These are phyloP conservation scores for Drosophila pseudoananassae DNA, from an alignment of 1,140 invertebrate genomes.

Conservation along the genomic window DNA sequence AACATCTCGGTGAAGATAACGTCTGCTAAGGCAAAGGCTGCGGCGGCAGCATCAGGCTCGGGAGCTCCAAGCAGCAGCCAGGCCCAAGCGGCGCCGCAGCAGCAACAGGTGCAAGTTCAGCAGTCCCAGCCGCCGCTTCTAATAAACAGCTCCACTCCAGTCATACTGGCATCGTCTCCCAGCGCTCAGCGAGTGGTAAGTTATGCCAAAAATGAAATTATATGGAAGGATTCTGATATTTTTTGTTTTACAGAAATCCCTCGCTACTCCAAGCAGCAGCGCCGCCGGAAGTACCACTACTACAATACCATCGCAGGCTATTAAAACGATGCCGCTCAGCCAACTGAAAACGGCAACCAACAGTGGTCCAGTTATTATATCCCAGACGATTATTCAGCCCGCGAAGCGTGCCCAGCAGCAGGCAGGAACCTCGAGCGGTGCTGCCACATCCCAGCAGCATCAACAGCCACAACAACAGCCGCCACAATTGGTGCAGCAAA, in stretches of 20 bases:
- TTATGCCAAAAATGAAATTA: not conserved
- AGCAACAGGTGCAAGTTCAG: slow-evolving; percentile 46
- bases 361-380: slow-evolving; percentile 80
- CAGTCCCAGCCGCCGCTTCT: slow-evolving; percentile 75
- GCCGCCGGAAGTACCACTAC: slow-evolving; percentile 50
- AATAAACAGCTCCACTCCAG: slow-evolving; percentile 80
- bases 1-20: slow-evolving; percentile 83
- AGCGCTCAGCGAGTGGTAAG: slow-evolving; percentile 69
- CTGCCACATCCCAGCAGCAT: slow-evolving; percentile 68
- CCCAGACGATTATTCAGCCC: slow-evolving; percentile 81
- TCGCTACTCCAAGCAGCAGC: slow-evolving; percentile 50
- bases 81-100: slow-evolving; percentile 30
- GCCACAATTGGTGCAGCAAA: slow-evolving; percentile 64
- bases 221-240: not conserved
- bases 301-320: slow-evolving; percentile 74
- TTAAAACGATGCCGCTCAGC: slow-evolving; percentile 81
- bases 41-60: slow-evolving; percentile 44
- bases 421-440: slow-evolving; percentile 56
- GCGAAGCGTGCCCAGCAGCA: slow-evolving; percentile 77
- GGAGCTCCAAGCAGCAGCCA: slow-evolving; percentile 35
- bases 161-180: slow-evolving; percentile 76
- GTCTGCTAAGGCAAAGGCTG: slow-evolving; percentile 69
- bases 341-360: slow-evolving; percentile 77
- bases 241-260: slow-evolving; percentile 58
- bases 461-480: slow-evolving; percentile 55